Conservation (phyloP, 2,888 invertebrate species). For the Orchesellides sinensis region DNA sequence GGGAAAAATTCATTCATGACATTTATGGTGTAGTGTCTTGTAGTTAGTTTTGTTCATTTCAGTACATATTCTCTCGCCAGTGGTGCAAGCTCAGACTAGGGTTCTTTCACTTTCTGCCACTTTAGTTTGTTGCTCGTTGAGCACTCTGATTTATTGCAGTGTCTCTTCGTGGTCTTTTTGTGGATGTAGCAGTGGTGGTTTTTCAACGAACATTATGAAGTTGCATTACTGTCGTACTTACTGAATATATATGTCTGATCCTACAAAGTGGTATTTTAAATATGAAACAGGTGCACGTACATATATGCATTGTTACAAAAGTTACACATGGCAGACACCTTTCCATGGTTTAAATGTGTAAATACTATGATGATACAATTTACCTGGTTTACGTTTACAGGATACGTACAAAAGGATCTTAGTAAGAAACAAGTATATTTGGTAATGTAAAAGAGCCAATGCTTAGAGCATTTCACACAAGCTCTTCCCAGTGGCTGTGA, state of each 20-base stretch:
- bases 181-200: slow-evolving; percentile 8
- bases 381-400: no score
- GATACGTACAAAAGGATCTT: no score
- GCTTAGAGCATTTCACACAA: slow-evolving; percentile 2
- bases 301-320: no score
- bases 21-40: neutral
- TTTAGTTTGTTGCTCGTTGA: slow-evolving; percentile 8
- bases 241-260: neutral
- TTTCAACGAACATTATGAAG: slow-evolving; percentile 14
- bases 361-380: no score
- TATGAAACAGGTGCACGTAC: neutral
- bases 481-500: slow-evolving; percentile 19
- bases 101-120: slow-evolving; percentile 1
- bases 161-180: slow-evolving; percentile 15
- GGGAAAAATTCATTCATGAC: no score
- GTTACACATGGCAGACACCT: no score
- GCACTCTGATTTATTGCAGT: slow-evolving; percentile 21
- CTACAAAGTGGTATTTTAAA: slow-evolving; percentile 11
- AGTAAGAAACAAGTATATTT: no score
- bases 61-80: neutral
- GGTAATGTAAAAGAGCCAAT: no score
- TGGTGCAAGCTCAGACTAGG: no score
- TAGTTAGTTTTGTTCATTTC: neutral
- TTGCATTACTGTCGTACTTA: slow-evolving; percentile 17
- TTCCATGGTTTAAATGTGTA: no score